Evolutionary conservation across 1,140 invertebrate species (phyloP).

Genomic region (Pseudomyrmex flavicornis): DNA sequence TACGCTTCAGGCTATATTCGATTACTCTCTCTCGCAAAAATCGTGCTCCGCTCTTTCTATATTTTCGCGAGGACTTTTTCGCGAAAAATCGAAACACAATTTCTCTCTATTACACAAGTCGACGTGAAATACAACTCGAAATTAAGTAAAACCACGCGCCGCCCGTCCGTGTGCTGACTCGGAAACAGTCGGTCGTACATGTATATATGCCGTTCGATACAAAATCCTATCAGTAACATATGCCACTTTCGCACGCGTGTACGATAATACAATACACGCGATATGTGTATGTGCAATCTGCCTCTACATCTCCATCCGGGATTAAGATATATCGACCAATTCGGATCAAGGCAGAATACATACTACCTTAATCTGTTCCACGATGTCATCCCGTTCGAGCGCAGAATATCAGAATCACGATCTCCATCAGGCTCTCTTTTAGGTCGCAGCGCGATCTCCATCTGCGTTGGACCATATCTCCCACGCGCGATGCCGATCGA

Average conservation of each 20-base stretch:
- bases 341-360: constrained; percentile 43
- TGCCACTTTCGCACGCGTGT: constrained; percentile 52
- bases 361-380: constrained; percentile 56
- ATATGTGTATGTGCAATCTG: constrained; percentile 16
- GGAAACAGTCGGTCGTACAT: neutral
- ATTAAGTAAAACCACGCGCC: neutral
- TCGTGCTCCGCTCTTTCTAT: neutral
- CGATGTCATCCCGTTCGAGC: constrained; percentile 66
- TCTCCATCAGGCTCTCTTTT: constrained; percentile 41
- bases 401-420: constrained; percentile 40
- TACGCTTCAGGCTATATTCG: constrained; percentile 47
- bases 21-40: constrained; percentile 52
- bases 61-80: constrained; percentile 5
- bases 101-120: neutral
- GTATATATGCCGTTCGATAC: too few species aligned
- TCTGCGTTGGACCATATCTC: constrained; percentile 32
- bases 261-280: neutral
- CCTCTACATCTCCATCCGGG: constrained; percentile 28
- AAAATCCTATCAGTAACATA: constrained; percentile 17
- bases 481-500: constrained; percentile 54
- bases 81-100: constrained; percentile 21
- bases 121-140: neutral
- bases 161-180: neutral
- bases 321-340: constrained; percentile 65
- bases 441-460: constrained; percentile 24